Evolutionary conservation across 2,888 invertebrate genomes (phyloP), one percentile per base, ranked within the genome.

Genomic region (Anthophora plumipes): DNA sequence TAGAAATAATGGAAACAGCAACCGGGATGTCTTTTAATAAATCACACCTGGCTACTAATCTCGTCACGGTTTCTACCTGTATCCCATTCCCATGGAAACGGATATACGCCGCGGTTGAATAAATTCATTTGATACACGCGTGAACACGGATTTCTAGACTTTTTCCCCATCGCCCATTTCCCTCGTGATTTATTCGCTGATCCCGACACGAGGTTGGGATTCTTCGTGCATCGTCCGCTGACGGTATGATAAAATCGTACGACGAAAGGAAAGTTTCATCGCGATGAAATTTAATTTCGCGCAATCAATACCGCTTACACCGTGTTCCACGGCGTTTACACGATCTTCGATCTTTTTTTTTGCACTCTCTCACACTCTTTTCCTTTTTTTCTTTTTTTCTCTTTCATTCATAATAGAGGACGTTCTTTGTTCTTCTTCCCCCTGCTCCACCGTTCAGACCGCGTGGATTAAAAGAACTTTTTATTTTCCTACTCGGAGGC

Each of bases 221-320:
- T 55, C 41, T 67, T 20, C 0, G 61, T 9, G 31, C 17, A 2
- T 7, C 12, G 14, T 5, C 20, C 9, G 12, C 20, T 17, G 5
- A n/a, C 14, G 20, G 39, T n/a, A n/a, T 11, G 20, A 54, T 25
- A 9, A 41, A 41, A 25, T 54, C 17, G 41, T 14, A 22, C 6
- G 20, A n/a, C 25, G 11, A 17, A n/a, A 17, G 12, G 8, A 14
- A 1, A 4, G 22, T 22, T 63, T 25, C 39, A 22, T 25, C 11
- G 20, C 54, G 69, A 63, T 79, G 79, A 79, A 71, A 79, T 59
- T 77, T 78, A 69, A 79, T 79, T 79, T 59, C 63, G 50, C 37
- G 39, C 39, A 69, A 78, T 78, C 69, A 64, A 78, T 69, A 50
- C 43, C 59, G 79, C 57, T 70, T 39, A 46, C 69, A 46, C 22